Conservation (phyloP, 2,113 vertebrate genomes). For the Cyanoramphus novaezelandiae region DNA sequence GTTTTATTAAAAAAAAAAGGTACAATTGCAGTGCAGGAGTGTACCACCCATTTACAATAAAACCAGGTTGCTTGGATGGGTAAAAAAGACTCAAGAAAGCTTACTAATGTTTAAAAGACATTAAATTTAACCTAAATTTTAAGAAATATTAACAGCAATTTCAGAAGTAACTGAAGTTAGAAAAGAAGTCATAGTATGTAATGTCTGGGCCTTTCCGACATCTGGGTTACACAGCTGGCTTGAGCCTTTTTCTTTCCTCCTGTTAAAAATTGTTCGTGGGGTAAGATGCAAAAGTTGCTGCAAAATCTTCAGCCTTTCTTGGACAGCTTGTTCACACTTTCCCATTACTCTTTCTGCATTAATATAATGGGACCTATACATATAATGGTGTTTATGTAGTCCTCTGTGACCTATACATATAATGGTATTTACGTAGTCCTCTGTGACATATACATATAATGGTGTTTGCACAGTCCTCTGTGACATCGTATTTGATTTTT, state of each 20-base stretch:
- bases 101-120: not conserved
- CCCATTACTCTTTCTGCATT: rapidly evolving
- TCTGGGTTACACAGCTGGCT: not conserved
- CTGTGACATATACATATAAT: not conserved
- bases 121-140: not conserved
- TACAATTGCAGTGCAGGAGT: not conserved
- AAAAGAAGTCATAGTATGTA: not conserved
- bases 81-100: not conserved
- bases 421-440: not conserved
- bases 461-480: not conserved
- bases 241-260: not conserved
- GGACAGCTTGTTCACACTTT: not conserved
- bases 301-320: not conserved
- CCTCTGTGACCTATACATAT: not conserved
- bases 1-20: not conserved
- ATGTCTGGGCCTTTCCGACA: not conserved
- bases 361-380: not conserved
- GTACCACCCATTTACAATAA: not conserved
- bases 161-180: not conserved
- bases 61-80: not conserved
- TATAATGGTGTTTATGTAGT: not conserved
- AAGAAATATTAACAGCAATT: not conserved
- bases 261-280: not conserved
- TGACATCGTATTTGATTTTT: not conserved
- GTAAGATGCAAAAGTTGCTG: not conserved